A percentile compares a stretch with the other conserved stretches of the same genome.
Evolutionary conservation across 2,888 invertebrate genomes (phyloP).

Genomic region (Lingula anatina): DNA sequence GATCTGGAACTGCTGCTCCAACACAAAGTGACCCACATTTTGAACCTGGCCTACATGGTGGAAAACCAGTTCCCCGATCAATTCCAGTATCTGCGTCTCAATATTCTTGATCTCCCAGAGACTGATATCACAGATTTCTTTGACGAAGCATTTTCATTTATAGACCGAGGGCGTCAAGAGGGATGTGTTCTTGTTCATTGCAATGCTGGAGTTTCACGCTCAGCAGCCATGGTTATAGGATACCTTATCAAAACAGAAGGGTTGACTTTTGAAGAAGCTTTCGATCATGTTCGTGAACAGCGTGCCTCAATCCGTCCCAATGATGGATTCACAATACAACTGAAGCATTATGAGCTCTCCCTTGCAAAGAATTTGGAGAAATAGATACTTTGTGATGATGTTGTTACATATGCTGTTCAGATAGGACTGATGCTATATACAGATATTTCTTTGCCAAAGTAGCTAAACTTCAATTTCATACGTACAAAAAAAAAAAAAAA

Average conservation of each 20-base stretch:
- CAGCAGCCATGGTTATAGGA: slow-evolving; percentile 72
- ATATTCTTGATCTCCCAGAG: slow-evolving; percentile 56
- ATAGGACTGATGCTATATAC: no score
- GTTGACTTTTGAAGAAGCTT: slow-evolving; percentile 64
- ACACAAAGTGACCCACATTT: slow-evolving; percentile 65
- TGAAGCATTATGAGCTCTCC: slow-evolving; percentile 54
- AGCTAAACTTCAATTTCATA: no score
- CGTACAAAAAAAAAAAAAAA: no score
- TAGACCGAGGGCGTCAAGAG: slow-evolving; percentile 57
- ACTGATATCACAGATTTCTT: slow-evolving; percentile 38
- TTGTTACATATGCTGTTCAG: no score
- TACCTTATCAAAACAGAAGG: slow-evolving; percentile 64
- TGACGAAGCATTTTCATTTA: slow-evolving; percentile 59
- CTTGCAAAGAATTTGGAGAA: no score
- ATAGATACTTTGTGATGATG: no score
- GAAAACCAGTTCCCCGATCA: slow-evolving; percentile 42
- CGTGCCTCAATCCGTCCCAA: slow-evolving; percentile 74
- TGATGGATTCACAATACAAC: slow-evolving; percentile 70
- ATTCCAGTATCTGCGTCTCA: slow-evolving; percentile 60
- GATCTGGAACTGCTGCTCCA: slow-evolving; percentile 58
- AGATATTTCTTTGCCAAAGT: no score
- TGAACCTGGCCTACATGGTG: slow-evolving; percentile 64
- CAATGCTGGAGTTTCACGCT: slow-evolving; percentile 86
- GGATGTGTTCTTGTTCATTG: slow-evolving; percentile 77
- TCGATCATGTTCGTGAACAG: slow-evolving; percentile 62